A percentile compares a stretch with the other conserved stretches of the same genome.
These are phyloP conservation scores for Amphimedon queenslandica DNA, from an alignment of 37 sponge, comb jelly and placozoan species.

Conservation along the genomic window DNA sequence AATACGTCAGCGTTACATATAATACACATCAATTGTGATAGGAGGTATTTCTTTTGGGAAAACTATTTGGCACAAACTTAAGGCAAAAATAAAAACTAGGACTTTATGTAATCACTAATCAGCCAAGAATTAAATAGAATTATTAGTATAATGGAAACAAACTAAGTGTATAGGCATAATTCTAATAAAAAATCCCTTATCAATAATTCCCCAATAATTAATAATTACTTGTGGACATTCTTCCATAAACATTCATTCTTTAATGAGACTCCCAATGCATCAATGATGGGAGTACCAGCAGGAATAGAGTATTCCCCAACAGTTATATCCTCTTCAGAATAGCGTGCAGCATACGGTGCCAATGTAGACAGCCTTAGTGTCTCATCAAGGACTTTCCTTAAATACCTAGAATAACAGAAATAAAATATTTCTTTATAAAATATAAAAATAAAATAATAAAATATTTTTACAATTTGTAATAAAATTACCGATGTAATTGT, in stretches of 20 bases:
- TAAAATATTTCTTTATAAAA: background rate
- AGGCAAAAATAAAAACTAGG: no score
- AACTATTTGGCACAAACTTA: no score
- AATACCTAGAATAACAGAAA: slow-evolving; percentile 27
- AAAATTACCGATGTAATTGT: background rate
- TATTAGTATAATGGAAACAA: no score
- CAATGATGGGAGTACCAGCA: slow-evolving; percentile 78
- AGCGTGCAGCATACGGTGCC: slow-evolving; percentile 82
- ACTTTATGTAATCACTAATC: no score
- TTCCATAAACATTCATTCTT: slow-evolving; percentile 59
- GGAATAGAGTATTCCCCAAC: slow-evolving; percentile 72
- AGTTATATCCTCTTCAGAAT: slow-evolving; percentile 43
- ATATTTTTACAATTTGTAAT: background rate
- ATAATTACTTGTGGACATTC: slow-evolving; percentile 37
- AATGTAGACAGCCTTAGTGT: slow-evolving; percentile 74
- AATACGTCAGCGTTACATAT: background rate
- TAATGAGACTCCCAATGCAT: slow-evolving; percentile 80
- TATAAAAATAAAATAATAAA: background rate
- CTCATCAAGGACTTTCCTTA: slow-evolving; percentile 82
- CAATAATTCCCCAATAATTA: no score
- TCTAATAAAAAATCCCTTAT: no score
- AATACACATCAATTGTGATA: background rate
- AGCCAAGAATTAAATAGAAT: no score
- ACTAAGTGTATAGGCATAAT: no score
- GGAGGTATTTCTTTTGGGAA: no score